Percentiles rank a stretch among this genome's conserved stretches.
Evolutionary conservation across 2,797 vertebrate species (phyloP).

Genomic region (Xenops minutus): DNA sequence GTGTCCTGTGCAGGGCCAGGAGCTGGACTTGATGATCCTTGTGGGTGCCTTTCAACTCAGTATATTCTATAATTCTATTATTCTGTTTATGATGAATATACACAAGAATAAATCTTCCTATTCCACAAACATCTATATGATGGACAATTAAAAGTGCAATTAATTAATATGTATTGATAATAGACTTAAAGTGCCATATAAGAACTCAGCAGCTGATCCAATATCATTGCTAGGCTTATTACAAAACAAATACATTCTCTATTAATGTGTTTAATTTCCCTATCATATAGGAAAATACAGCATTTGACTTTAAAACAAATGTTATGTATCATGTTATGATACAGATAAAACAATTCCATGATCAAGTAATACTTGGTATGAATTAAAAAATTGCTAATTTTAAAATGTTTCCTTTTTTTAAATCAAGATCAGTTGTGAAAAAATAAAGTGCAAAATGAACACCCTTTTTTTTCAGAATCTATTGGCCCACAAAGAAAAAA

Average conservation of each 20-base stretch:
- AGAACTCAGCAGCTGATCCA: neutral
- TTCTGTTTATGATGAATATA: neutral
- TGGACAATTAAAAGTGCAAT: neutral
- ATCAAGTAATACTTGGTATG: neutral
- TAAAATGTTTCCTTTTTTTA: neutral
- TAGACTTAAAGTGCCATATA: neutral
- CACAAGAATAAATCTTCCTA: neutral
- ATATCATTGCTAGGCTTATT: neutral
- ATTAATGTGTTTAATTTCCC: neutral
- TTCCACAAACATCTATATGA: neutral
- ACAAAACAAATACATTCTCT: neutral
- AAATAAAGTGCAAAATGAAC: neutral
- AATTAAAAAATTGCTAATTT: neutral
- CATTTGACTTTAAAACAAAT: constrained; percentile 3
- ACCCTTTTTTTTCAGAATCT: neutral
- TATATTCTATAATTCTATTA: neutral
- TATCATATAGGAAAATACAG: neutral
- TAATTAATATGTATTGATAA: neutral
- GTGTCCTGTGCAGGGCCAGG: neutral
- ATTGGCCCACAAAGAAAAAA: neutral
- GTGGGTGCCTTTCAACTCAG: neutral
- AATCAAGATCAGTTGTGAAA: neutral
- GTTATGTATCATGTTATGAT: neutral
- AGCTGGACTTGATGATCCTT: neutral
- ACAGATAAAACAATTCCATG: neutral